Evolutionary conservation across 2,888 invertebrate species (phyloP).

Genomic region (Melanostoma mellinum): DNA sequence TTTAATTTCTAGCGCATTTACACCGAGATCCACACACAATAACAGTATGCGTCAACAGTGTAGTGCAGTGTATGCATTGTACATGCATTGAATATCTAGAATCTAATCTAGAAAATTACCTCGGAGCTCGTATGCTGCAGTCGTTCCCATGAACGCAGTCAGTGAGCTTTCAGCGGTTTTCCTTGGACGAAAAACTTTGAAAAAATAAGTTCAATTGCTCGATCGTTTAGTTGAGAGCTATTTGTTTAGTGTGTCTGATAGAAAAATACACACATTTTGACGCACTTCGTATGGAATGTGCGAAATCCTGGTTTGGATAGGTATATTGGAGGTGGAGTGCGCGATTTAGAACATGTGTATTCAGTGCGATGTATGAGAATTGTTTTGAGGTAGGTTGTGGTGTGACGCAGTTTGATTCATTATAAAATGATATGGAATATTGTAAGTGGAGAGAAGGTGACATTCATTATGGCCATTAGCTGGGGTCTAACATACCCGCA

Average conservation of each 20-base stretch:
- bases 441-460: too few relatives aligned
- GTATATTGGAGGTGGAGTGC: conserved; percentile 34
- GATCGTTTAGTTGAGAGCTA: conserved; percentile 44
- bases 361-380: conserved; percentile 19
- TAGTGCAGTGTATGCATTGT: conserved; percentile 40
- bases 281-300: conserved; percentile 64
- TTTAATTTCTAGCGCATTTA: conserved; percentile 38
- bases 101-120: conserved; percentile 73
- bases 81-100: conserved; percentile 53
- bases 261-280: conserved; percentile 44
- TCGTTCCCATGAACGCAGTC: conserved; percentile 72
- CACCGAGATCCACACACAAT: conserved; percentile 37
- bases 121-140: conserved; percentile 55
- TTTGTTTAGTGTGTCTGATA: conserved; percentile 11
- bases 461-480: too few relatives aligned
- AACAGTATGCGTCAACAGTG: not conserved
- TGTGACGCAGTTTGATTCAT: not conserved
- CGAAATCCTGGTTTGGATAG: conserved; percentile 63
- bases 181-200: conserved; percentile 73
- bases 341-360: conserved; percentile 41
- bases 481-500: too few relatives aligned
- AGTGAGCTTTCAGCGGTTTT: conserved; percentile 72
- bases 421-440: too few relatives aligned
- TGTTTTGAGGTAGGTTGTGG: conserved; percentile 29
- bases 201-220: conserved; percentile 71